Base-by-base conservation (phyloP, 2,113 vertebrate species). In the Archilochus colubris region DNA sequence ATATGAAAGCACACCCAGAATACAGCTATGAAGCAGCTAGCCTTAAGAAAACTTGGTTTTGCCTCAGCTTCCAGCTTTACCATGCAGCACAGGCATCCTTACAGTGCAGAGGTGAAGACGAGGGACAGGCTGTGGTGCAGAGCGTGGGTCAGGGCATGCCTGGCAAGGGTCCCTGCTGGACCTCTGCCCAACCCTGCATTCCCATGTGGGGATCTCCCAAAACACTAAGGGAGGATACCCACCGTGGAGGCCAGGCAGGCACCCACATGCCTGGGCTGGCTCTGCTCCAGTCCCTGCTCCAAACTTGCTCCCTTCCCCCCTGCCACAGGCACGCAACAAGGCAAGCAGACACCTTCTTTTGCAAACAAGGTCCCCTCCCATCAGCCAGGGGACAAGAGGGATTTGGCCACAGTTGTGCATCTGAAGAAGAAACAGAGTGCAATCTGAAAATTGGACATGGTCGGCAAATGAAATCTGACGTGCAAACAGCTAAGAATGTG, bases 101-200 rank as follows among this genome's bases (percentile, higher is more conserved):
- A 1, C 0, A 13, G 1, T 3, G 9, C 14, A 22, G 0, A 0
- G 18, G 31, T 51, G 30, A 74, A 22, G 23, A 19, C 6, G 19
- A 40, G 5, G 64, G 24, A 44, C 0, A 0, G 23, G n/a, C 55
- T 11, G 18, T 0, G 0, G 30, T 5, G 44, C 0, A 0, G 57
- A 48, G 58, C 23, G 79, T 18, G 53, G 22, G 9, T 40, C 5
- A 2, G 12, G 44, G 9, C 24, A 48, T 0, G 0, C 20, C 30
- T 50, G 31, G n/a, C 0, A 0, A 70, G 46, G 21, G 14, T 76
- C 25, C 20, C 57, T 55, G 16, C 43, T 51, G 61, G 25, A 50
- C 14, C 11, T 33, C 53, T 84, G 33, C 53, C 36, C 53, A 72
- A 21, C 12, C 59, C 40, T 2, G 1, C 0, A 1, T 18, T 7